Evolutionary conservation across 2,797 vertebrate species (phyloP).

Genomic region (Chaetophractus vellerosus): DNA sequence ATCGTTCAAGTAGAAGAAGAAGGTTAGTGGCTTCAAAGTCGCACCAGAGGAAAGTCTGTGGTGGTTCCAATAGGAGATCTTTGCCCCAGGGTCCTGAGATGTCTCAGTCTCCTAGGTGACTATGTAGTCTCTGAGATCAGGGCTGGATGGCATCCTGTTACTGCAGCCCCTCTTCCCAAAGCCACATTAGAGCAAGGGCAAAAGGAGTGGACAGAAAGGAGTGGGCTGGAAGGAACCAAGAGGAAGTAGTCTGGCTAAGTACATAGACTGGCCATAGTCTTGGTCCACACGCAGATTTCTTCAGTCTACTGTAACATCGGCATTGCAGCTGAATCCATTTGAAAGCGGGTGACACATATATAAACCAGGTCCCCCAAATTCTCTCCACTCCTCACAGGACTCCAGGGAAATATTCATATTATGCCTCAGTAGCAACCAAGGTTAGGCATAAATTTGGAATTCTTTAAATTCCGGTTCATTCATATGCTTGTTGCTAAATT

Average conservation of each 20-base stretch:
- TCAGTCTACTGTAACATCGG: not conserved
- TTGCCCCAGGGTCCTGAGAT: not conserved
- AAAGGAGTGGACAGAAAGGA: not conserved
- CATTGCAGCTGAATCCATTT: conserved; percentile 19
- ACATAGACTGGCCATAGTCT: not conserved
- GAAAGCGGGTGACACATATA: conserved; percentile 1
- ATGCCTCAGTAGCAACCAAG: conserved; percentile 3
- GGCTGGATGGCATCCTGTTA: not conserved
- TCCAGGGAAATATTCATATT: conserved; percentile 44
- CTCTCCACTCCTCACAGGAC: not conserved
- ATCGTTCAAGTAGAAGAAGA: not conserved
- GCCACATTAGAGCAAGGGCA: not conserved
- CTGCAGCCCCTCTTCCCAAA: not conserved
- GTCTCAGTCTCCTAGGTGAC: conserved; percentile 1
- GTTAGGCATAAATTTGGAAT: conserved; percentile 50
- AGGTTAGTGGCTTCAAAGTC: not conserved
- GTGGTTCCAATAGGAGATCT: not conserved
- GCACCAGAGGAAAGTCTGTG: not conserved
- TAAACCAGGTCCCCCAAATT: not conserved
- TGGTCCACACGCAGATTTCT: not conserved
- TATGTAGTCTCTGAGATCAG: not conserved
- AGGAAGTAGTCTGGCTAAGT: not conserved
- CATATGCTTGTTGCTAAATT: conserved; percentile 64
- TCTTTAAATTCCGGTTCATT: conserved; percentile 53
- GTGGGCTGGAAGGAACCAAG: not conserved